Conservation (phyloP, 2,797 vertebrate genomes). For the Neosalanx taihuensis region DNA sequence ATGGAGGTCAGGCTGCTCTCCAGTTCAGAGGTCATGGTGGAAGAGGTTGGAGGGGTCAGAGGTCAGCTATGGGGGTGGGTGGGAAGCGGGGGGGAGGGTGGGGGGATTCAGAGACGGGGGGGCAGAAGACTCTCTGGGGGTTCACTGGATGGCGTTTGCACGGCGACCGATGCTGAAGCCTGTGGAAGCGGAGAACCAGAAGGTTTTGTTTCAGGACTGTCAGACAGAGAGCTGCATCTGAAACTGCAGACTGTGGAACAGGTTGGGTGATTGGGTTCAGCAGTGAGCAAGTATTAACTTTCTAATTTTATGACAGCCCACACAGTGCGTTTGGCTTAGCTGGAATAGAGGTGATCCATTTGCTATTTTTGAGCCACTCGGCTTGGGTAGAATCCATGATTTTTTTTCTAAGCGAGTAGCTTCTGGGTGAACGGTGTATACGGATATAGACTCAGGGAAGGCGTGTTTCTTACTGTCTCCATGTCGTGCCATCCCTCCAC, state of each 20-base stretch:
- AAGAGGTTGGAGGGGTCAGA: constrained; percentile 15
- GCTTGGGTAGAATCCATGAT: constrained; percentile 11
- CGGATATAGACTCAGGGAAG: constrained; percentile 13
- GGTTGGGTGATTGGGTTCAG: neutral
- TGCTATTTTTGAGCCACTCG: neutral
- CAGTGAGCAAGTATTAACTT: neutral
- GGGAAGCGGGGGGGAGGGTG: neutral
- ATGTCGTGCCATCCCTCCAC: constrained; percentile 67
- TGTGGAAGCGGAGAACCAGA: constrained; percentile 30
- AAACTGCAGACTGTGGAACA: neutral
- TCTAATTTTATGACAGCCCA: neutral
- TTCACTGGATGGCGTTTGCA: constrained; percentile 62
- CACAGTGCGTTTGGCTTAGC: neutral
- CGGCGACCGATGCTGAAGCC: constrained; percentile 65
- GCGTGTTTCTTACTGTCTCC: constrained; percentile 59
- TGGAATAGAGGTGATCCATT: neutral
- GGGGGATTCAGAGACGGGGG: constrained; percentile 40
- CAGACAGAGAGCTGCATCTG: constrained; percentile 26
- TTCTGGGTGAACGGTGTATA: neutral
- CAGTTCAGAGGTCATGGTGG: constrained; percentile 84
- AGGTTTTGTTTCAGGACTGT: constrained; percentile 48
- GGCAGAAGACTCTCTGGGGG: constrained; percentile 42
- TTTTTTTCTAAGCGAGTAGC: constrained; percentile 30
- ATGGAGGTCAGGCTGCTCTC: constrained; percentile 87
- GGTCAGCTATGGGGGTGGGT: neutral